These are phyloP conservation scores for Mormoops blainvillei DNA, from an alignment of 2,113 vertebrate genomes.

Conservation along the genomic window DNA sequence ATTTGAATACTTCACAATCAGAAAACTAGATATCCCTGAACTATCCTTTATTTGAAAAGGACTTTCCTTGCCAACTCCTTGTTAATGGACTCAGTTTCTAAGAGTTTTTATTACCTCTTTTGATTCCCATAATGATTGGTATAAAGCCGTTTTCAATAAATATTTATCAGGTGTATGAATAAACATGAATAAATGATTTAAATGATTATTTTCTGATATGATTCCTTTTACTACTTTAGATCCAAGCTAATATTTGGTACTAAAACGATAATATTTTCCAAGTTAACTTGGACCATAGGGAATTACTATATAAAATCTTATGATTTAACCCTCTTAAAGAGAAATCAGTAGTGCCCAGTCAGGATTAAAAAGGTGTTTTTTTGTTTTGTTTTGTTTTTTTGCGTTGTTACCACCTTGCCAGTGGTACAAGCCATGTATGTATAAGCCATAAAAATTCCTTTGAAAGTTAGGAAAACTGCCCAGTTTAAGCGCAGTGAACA, in stretches of 20 bases:
- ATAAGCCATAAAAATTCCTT: not conserved
- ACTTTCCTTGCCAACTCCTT: not conserved
- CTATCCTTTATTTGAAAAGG: not conserved
- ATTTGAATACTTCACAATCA: not conserved
- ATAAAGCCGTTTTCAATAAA: not conserved
- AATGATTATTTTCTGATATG: not conserved
- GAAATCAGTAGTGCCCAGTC: slow-evolving; percentile 3
- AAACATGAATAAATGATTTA: not conserved
- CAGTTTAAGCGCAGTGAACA: not conserved
- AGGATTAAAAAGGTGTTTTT: not conserved
- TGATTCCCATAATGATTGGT: not conserved
- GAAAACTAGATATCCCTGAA: not conserved
- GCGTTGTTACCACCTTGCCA: slow-evolving; percentile 2
- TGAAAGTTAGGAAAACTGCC: not conserved
- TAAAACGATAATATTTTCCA: slow-evolving; percentile 12
- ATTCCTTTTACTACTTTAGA: not conserved
- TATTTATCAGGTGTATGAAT: slow-evolving; percentile 20
- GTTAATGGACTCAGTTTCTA: not conserved
- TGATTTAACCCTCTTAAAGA: slow-evolving; percentile 31
- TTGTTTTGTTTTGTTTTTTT: slow-evolving; percentile 18
- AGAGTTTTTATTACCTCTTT: not conserved
- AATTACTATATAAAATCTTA: slow-evolving; percentile 23
- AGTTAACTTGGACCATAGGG: not conserved
- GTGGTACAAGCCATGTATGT: not conserved
- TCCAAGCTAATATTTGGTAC: not conserved